These are phyloP conservation scores for Bagarius yarrelli DNA, from an alignment of 2,113 vertebrate genomes.

Conservation along the genomic window DNA sequence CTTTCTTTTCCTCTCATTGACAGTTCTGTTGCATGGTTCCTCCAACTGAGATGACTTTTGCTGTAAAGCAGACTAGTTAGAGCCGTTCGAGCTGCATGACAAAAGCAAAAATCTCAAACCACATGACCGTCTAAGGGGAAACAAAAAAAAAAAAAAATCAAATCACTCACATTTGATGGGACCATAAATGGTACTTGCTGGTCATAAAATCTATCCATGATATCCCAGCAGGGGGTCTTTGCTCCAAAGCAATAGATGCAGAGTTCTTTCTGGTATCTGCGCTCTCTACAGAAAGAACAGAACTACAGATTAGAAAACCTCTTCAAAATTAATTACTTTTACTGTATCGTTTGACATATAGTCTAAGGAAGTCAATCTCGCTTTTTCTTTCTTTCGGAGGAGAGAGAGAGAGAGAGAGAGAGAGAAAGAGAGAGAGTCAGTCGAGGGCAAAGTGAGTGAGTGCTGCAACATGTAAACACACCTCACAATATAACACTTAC, in stretches of 20 bases:
- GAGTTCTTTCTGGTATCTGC: constrained; percentile 33
- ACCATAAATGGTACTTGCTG: constrained; percentile 95
- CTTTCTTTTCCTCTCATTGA: constrained; percentile 87
- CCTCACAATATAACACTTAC: constrained; percentile 52
- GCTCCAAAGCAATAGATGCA: constrained; percentile 60
- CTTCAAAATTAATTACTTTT: not conserved
- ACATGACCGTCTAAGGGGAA: not conserved
- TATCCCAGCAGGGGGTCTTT: constrained; percentile 58
- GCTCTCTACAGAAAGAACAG: constrained; percentile 49
- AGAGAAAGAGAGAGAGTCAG: too few species aligned
- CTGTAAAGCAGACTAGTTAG: constrained; percentile 29
- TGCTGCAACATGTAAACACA: constrained; percentile 48
- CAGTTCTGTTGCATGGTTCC: constrained; percentile 73
- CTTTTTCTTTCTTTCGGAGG: constrained; percentile 39
- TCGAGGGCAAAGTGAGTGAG: not conserved
- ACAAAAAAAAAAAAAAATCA: constrained; percentile 17
- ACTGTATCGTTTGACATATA: not conserved
- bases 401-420: too few species aligned
- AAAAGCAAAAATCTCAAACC: not conserved
- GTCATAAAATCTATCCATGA: constrained; percentile 96
- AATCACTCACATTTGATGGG: constrained; percentile 81
- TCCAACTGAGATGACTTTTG: constrained; percentile 75
- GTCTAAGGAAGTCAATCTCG: constrained; percentile 4
- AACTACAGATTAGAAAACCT: constrained; percentile 11
- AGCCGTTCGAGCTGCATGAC: not conserved